Base-by-base conservation (phyloP, 2,888 invertebrate genomes). In the Trileptium ribeirensis region DNA sequence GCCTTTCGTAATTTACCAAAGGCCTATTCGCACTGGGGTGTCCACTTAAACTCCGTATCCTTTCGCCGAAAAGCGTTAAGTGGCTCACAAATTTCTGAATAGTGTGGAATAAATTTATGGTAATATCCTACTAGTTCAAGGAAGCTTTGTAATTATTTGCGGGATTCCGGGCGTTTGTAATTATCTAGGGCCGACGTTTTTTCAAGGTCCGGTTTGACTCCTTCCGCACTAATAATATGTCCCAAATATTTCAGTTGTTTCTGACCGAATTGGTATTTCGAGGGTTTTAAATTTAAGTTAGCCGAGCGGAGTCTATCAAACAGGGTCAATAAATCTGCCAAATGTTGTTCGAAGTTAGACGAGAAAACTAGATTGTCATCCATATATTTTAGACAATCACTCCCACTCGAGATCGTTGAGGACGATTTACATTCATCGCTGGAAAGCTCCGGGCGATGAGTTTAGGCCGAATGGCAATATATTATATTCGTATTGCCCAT, bases 201-300 rank as follows among this genome's bases (percentile, higher is more conserved):
- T 0, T 80, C 38, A 0, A 78, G 75, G 24, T 81, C 51, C 0
- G 84, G 84, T 19, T 64, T 38, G 64, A 83, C 82, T 3, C 37
- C 78, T 0, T 78, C 31, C 24, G 29, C 33, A n/a, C n/a, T n/a
- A n/a, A n/a, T n/a, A n/a, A n/a, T n/a, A n/a, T n/a, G n/a, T n/a
- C n/a, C n/a, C n/a, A n/a, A 15, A 70, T 29, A 84, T 78, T n/a
- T 78, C 74, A 67, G n/a, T n/a, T n/a, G n/a, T n/a, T n/a, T n/a
- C 85, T 84, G 24, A 34, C n/a, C 0, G 84, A 74, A 67, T 84
- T 84, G 24, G 84, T 51, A 39, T 82, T n/a, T n/a, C n/a, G n/a
- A n/a, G n/a, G n/a, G n/a, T n/a, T n/a, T n/a, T n/a, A n/a, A n/a
- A n/a, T n/a, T 84, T 15, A 84, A 74, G 0, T 64, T 67, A 0